These are phyloP conservation scores for Carlito syrichta DNA, from an alignment of 2,113 vertebrate genomes.

Conservation along the genomic window DNA sequence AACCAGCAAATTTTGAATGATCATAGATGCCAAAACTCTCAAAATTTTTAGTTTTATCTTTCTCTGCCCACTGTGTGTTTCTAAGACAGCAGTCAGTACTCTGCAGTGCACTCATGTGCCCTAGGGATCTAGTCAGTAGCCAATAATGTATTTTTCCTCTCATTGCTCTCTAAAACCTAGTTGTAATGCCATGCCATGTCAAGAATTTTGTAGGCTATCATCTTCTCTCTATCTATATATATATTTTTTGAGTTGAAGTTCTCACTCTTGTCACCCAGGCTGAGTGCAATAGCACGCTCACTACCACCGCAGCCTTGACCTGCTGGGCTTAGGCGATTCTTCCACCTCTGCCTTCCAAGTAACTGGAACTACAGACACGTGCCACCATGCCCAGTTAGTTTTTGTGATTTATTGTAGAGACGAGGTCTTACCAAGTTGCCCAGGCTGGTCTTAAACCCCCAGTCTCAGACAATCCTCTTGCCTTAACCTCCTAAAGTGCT, in stretches of 20 bases:
- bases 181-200: neutral
- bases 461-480: too few relatives aligned
- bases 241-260: too few relatives aligned
- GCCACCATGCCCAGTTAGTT: fast-evolving
- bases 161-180: neutral
- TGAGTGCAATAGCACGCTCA: neutral
- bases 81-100: neutral
- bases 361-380: neutral
- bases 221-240: too few relatives aligned
- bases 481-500: neutral
- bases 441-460: too few relatives aligned
- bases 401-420: too few relatives aligned
- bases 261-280: too few relatives aligned
- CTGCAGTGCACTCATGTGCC: neutral
- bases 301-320: neutral
- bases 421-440: too few relatives aligned
- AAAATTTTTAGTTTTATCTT: constrained; percentile 15
- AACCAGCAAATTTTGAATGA: neutral
- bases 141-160: neutral
- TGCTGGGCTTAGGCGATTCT: neutral
- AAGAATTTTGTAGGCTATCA: neutral
- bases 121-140: neutral
- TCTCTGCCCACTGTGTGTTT: neutral
- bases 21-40: neutral
- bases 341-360: neutral